A percentile compares a stretch with the other conserved stretches of the same genome.
phyloP scores from a whole-genome alignment of 2,113 vertebrate genomes.

The Channa argus region DNA sequence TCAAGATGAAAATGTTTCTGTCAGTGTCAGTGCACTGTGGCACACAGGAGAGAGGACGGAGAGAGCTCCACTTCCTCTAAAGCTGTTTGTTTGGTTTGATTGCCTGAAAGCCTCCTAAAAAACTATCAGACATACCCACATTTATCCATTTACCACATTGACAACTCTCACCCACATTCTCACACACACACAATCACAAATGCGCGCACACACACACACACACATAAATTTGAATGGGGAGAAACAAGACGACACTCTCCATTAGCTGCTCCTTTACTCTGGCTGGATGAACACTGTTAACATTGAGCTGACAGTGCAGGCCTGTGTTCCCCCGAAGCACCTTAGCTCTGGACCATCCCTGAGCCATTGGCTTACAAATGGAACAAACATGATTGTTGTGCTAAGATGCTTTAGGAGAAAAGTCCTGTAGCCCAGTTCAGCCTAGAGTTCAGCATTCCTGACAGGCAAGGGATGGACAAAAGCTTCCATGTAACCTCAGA shows the following conservation, averaged over 20 bases:
- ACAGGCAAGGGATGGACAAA: slow-evolving; percentile 11
- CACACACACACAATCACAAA: not conserved
- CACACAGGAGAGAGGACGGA: slow-evolving; percentile 25
- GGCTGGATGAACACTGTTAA: slow-evolving; percentile 41
- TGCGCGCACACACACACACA: slow-evolving; percentile 13
- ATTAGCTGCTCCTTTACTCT: slow-evolving; percentile 51
- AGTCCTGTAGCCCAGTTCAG: slow-evolving; percentile 25
- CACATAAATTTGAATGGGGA: slow-evolving; percentile 30
- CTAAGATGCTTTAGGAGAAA: slow-evolving; percentile 55
- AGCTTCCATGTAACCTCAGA: slow-evolving; percentile 17
- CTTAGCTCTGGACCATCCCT: slow-evolving; percentile 47
- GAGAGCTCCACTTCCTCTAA: slow-evolving; percentile 45
- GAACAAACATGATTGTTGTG: slow-evolving; percentile 70
- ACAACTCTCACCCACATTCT: slow-evolving; percentile 32
- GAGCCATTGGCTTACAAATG: slow-evolving; percentile 62
- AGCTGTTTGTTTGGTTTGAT: slow-evolving; percentile 73
- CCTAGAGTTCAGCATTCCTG: slow-evolving; percentile 42
- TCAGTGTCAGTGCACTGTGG: slow-evolving; percentile 26
- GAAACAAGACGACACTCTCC: slow-evolving; percentile 48
- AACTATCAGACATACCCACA: slow-evolving; percentile 41
- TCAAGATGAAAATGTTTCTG: slow-evolving; percentile 47
- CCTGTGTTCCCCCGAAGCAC: slow-evolving; percentile 46
- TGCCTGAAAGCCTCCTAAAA: slow-evolving; percentile 68
- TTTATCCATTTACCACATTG: slow-evolving; percentile 46
- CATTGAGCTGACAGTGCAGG: slow-evolving; percentile 19